Conservation (phyloP, 2,888 invertebrate genomes). For the Coenonympha arcania region DNA sequence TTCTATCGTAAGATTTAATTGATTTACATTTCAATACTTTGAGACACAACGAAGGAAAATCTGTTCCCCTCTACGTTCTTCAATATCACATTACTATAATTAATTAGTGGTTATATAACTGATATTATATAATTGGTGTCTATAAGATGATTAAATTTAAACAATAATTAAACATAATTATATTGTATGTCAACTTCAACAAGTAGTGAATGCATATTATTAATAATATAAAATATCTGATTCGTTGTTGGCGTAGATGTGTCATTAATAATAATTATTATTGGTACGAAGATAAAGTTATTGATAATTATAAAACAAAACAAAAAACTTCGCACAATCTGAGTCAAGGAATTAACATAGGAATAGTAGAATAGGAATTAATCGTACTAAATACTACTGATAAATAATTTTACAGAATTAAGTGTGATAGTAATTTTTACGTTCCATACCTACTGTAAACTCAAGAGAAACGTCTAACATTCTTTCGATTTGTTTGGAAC, state of each 20-base stretch:
- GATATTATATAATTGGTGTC: slow-evolving; percentile 67
- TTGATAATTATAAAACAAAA: slow-evolving; percentile 46
- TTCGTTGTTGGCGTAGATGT: slow-evolving; percentile 63
- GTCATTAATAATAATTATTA: slow-evolving; percentile 44
- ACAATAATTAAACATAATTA: slow-evolving; percentile 40
- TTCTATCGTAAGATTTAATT: slow-evolving; percentile 43
- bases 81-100: slow-evolving; percentile 49
- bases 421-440: slow-evolving; percentile 36
- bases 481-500: slow-evolving; percentile 15
- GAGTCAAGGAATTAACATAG: slow-evolving; percentile 66
- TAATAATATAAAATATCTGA: slow-evolving; percentile 40
- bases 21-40: slow-evolving; percentile 35
- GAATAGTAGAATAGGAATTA: slow-evolving; percentile 49
- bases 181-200: slow-evolving; percentile 45
- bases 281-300: slow-evolving; percentile 43
- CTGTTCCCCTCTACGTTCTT: slow-evolving; percentile 36
- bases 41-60: slow-evolving; percentile 60
- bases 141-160: slow-evolving; percentile 51
- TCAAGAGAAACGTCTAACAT: slow-evolving; percentile 11
- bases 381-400: slow-evolving; percentile 49
- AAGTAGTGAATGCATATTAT: slow-evolving; percentile 49
- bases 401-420: slow-evolving; percentile 39
- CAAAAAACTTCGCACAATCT: slow-evolving; percentile 70
- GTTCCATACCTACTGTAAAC: slow-evolving; percentile 31
- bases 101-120: slow-evolving; percentile 38